Conservation (phyloP, 2,888 invertebrate species). For the Panorpa germanica region DNA sequence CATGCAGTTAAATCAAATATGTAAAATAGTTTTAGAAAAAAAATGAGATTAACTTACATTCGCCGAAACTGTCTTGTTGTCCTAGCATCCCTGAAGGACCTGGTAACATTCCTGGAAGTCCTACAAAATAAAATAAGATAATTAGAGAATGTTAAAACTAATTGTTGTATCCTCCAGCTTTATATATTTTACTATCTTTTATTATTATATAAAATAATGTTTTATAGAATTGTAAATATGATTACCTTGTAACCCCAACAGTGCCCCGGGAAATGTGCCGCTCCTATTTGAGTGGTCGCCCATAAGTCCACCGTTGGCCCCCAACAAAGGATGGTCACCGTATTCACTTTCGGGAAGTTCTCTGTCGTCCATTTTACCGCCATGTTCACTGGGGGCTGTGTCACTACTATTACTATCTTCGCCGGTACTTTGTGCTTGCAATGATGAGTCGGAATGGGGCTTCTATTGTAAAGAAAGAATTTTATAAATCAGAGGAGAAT, state of each 20-base stretch:
- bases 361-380: constrained; percentile 35
- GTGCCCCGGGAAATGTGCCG: constrained; percentile 59
- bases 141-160: neutral
- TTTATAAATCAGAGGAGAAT: constrained; percentile 8
- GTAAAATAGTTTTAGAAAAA: constrained; percentile 22
- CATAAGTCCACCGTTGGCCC: constrained; percentile 40
- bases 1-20: constrained; percentile 16
- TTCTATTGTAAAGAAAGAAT: too few relatives aligned
- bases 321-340: constrained; percentile 45
- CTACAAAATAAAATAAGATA: constrained; percentile 15
- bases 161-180: too few relatives aligned
- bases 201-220: too few relatives aligned
- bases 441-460: constrained; percentile 36
- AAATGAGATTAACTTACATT: constrained; percentile 26
- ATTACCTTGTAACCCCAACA: constrained; percentile 63
- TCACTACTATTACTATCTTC: constrained; percentile 75
- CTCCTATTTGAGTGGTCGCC: constrained; percentile 43
- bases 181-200: too few relatives aligned
- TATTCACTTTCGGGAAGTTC: too few relatives aligned
- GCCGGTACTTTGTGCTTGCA: constrained; percentile 50
- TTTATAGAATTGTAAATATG: constrained; percentile 11
- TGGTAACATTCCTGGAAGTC: constrained; percentile 57
- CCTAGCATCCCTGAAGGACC: constrained; percentile 72
- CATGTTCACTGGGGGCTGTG: constrained; percentile 51
- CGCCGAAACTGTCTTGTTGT: constrained; percentile 62